A percentile compares a stretch with the other conserved stretches of the same genome.
Evolutionary conservation across 2,113 vertebrate species (phyloP).

Genomic region (Aegotheles bennettii): DNA sequence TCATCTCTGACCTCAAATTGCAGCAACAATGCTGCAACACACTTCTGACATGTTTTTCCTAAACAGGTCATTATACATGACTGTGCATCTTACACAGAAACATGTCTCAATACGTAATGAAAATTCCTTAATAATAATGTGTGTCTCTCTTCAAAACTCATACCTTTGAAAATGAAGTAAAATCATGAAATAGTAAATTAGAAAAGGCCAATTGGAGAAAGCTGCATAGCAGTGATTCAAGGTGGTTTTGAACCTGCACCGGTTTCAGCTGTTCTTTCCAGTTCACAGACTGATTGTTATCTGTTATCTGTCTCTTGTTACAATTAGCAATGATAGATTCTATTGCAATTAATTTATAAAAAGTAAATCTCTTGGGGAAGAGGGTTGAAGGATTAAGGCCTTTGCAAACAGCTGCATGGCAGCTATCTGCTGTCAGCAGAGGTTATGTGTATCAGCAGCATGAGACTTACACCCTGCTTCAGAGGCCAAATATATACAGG

Average conservation of each 20-base stretch:
- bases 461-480: neutral
- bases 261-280: neutral
- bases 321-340: neutral
- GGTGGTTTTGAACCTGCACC: neutral
- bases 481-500: neutral
- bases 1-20: neutral
- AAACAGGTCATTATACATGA: neutral
- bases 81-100: neutral
- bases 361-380: neutral
- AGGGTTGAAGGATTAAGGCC: neutral
- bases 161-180: neutral
- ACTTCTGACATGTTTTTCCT: neutral
- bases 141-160: neutral
- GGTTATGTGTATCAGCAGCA: neutral
- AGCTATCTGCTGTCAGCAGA: neutral
- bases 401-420: neutral
- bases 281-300: neutral
- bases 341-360: neutral
- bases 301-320: neutral
- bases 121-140: neutral
- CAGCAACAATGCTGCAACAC: neutral
- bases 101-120: neutral
- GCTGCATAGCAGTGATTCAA: neutral
- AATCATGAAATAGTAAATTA: neutral
- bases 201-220: neutral